These are phyloP conservation scores for Pimpla rufipes DNA, from an alignment of 2,888 invertebrate species.

Conservation along the genomic window DNA sequence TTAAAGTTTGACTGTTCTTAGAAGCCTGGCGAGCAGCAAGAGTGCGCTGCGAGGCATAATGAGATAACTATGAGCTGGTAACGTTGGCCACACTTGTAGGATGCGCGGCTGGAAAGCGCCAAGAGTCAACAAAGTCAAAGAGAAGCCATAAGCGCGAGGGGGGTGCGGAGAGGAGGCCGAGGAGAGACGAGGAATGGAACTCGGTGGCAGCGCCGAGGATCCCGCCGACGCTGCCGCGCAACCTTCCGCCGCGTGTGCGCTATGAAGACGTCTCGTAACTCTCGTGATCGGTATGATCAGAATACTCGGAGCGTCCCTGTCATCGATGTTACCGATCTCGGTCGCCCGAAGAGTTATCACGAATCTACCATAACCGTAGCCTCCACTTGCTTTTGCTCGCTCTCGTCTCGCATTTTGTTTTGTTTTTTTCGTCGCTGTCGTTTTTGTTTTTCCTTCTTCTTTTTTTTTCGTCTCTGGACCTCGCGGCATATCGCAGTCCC, in stretches of 20 bases:
- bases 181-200: slow-evolving; percentile 57
- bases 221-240: slow-evolving; percentile 3
- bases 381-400: slow-evolving; percentile 30
- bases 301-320: slow-evolving; percentile 64
- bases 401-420: not conserved
- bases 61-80: slow-evolving; percentile 48
- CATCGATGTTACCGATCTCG: slow-evolving; percentile 66
- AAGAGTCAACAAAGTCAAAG: slow-evolving; percentile 29
- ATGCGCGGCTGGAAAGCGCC: not conserved
- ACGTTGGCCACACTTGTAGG: slow-evolving; percentile 48
- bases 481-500: slow-evolving; percentile 31
- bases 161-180: slow-evolving; percentile 43
- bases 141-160: slow-evolving; percentile 1
- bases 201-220: slow-evolving; percentile 46
- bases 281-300: slow-evolving; percentile 67
- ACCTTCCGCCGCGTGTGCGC: slow-evolving; percentile 43
- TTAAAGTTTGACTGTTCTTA: slow-evolving; percentile 37
- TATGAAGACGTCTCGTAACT: slow-evolving; percentile 69
- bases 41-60: slow-evolving; percentile 36
- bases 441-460: slow-evolving; percentile 16
- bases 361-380: slow-evolving; percentile 60
- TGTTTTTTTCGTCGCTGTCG: slow-evolving; percentile 9
- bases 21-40: not conserved
- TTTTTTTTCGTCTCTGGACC: slow-evolving; percentile 46
- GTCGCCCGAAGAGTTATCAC: slow-evolving; percentile 63